Evolutionary conservation across 1,140 invertebrate species (phyloP).

Genomic region (Sinonovacula constricta): DNA sequence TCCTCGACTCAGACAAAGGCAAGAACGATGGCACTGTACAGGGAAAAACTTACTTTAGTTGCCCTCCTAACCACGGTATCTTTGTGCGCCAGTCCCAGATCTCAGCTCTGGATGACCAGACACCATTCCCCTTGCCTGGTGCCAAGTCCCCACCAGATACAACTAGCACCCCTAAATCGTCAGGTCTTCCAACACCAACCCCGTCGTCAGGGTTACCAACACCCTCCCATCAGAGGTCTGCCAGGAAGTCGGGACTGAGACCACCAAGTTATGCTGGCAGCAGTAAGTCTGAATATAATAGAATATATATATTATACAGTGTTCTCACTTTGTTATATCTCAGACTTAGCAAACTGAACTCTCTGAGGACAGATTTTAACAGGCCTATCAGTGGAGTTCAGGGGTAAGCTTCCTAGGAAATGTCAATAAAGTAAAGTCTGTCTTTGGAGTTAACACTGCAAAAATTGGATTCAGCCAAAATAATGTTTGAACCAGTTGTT

Average conservation of each 20-base stretch:
- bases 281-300: too few relatives aligned
- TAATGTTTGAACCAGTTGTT: too few relatives aligned
- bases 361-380: too few relatives aligned
- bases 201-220: slow-evolving; percentile 45
- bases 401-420: too few relatives aligned
- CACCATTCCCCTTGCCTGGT: slow-evolving; percentile 12
- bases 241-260: slow-evolving; percentile 63
- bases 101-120: slow-evolving; percentile 60
- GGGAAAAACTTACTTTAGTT: slow-evolving; percentile 83
- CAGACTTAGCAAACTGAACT: too few relatives aligned
- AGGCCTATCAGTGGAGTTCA: too few relatives aligned
- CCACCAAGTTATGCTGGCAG: slow-evolving; percentile 72
- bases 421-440: too few relatives aligned
- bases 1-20: slow-evolving; percentile 97
- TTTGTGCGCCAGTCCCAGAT: slow-evolving; percentile 79
- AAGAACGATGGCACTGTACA: slow-evolving; percentile 98
- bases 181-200: slow-evolving; percentile 29
- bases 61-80: slow-evolving; percentile 79
- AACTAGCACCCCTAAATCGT: slow-evolving; percentile 35
- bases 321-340: too few relatives aligned
- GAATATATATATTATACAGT: too few relatives aligned
- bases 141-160: slow-evolving; percentile 29
- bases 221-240: slow-evolving; percentile 34
- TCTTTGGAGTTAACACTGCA: too few relatives aligned
- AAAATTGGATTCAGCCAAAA: too few relatives aligned